These are phyloP conservation scores for Periophthalmus magnuspinnatus DNA, from an alignment of 2,797 vertebrate genomes.

Conservation along the genomic window DNA sequence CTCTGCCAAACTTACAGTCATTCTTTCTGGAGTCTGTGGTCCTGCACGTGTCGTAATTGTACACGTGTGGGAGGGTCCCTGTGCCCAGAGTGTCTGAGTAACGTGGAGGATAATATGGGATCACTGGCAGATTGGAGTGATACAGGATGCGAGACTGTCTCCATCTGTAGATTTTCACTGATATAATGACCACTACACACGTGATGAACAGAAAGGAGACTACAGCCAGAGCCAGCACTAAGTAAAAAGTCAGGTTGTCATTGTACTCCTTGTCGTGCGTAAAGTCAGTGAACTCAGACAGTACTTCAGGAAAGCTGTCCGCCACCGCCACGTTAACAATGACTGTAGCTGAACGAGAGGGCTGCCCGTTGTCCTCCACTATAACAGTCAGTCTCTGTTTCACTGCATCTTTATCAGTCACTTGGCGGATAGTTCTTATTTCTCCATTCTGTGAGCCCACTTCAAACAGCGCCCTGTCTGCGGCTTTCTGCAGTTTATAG, in stretches of 20 bases:
- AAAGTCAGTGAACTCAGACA: conserved; percentile 41
- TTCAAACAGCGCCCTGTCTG: conserved; percentile 75
- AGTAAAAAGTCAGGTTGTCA: conserved; percentile 18
- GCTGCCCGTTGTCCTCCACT: conserved; percentile 74
- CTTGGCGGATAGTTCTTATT: conserved; percentile 61
- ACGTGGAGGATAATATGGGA: conserved; percentile 47
- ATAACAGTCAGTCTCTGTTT: conserved; percentile 42
- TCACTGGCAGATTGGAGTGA: conserved; percentile 41
- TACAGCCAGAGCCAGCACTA: conserved; percentile 15
- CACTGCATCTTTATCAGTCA: conserved; percentile 60
- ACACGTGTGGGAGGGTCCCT: conserved; percentile 37
- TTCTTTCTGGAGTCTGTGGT: too few species aligned
- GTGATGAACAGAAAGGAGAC: conserved; percentile 16
- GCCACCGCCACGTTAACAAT: conserved; percentile 64
- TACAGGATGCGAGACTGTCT: conserved; percentile 37
- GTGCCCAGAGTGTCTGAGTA: conserved; percentile 53
- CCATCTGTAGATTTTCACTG: conserved; percentile 17
- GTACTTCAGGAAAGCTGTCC: conserved; percentile 65
- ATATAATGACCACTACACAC: conserved; percentile 14
- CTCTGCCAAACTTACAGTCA: conserved; percentile 25
- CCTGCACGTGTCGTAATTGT: too few species aligned
- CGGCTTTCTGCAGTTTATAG: conserved; percentile 74
- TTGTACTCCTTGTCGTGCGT: conserved; percentile 18
- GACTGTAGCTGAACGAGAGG: conserved; percentile 60
- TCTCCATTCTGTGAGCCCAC: conserved; percentile 75